Evolutionary conservation across 1,140 invertebrate genomes (phyloP), one percentile per base, ranked within the genome.

Genomic region (Bombus turneri): DNA sequence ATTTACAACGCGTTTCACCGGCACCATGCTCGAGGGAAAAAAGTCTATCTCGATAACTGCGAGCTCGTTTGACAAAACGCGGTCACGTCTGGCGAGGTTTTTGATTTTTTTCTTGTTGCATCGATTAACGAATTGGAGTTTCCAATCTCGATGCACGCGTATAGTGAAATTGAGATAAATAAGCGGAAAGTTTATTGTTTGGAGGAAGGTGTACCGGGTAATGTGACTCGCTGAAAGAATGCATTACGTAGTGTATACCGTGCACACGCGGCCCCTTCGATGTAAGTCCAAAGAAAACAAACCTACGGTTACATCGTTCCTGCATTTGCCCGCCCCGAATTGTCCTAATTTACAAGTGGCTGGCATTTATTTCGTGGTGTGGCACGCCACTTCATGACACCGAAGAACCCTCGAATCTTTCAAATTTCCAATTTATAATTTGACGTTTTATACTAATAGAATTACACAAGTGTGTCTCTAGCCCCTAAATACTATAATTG

Each of bases 201-300:
- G 9, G 41, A 43, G 39, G 47, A 25, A 62, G 80, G n/a, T 25
- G 37, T 15, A 6, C 34, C 62, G 66, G 31, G 25, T 39, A 28
- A 47, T 78, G 87, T 69, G 73, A 28, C 59, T 28, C 43, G 57
- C 47, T 57, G 64, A 77, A 85, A 87, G 77, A 88, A 88, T 74
- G 77, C 34, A 83, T 69, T 85, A 85, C 18, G 53, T 31, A 34
- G 71, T 43, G 73, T 83, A 59, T 84, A 76, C 62, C 66, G 22
- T n/a, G n/a, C 12, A 25, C 25, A 34, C 28, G 3, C 31, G 31
- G 64, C 18, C 13, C 80, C 34, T 43, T 87, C 72, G 37, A 34
- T 22, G 78, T 47, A 31, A 72, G n/a, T 37, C 41, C 57, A 76
- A 78, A 64, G 86, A 85, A 87, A 88, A 85, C 81, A 85, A 88